A percentile compares a stretch with the other conserved stretches of the same genome.
These are phyloP conservation scores for Mastacembelus armatus DNA, from an alignment of 2,797 vertebrate species.

Conservation along the genomic window DNA sequence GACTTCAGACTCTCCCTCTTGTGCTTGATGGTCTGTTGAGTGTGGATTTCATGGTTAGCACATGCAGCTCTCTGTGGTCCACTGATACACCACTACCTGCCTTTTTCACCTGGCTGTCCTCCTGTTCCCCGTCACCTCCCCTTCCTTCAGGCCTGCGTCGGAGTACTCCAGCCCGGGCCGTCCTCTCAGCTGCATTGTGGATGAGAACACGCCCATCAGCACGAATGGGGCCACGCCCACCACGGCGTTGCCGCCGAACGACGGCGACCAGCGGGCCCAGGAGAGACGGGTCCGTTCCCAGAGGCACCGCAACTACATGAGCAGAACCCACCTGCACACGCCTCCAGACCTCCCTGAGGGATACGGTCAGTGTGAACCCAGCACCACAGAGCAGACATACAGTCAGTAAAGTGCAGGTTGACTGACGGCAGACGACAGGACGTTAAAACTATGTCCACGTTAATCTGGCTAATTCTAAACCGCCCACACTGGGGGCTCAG, in stretches of 20 bases:
- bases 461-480: no score
- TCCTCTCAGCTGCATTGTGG: slow-evolving; percentile 96
- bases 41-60: slow-evolving; percentile 8
- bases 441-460: no score
- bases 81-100: no score
- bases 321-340: slow-evolving; percentile 97
- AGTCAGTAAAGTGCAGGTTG: not conserved
- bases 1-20: not conserved
- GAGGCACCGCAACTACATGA: slow-evolving; percentile 98
- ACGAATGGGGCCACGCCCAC: slow-evolving; percentile 90
- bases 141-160: slow-evolving; percentile 88
- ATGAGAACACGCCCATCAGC: slow-evolving; percentile 94
- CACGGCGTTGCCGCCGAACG: slow-evolving; percentile 82
- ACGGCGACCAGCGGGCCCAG: slow-evolving; percentile 89
- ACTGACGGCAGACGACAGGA: no score
- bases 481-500: no score
- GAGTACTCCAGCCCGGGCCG: slow-evolving; percentile 97
- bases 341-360: slow-evolving; percentile 97
- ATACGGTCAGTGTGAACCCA: slow-evolving; percentile 87
- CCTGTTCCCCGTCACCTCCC: no score
- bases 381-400: not conserved
- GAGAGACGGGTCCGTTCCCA: slow-evolving; percentile 96
- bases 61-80: slow-evolving; percentile 1
- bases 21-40: not conserved
- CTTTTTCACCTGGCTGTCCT: no score